Conservation (phyloP, 2,113 vertebrate species). For the Callopanchax toddi region DNA sequence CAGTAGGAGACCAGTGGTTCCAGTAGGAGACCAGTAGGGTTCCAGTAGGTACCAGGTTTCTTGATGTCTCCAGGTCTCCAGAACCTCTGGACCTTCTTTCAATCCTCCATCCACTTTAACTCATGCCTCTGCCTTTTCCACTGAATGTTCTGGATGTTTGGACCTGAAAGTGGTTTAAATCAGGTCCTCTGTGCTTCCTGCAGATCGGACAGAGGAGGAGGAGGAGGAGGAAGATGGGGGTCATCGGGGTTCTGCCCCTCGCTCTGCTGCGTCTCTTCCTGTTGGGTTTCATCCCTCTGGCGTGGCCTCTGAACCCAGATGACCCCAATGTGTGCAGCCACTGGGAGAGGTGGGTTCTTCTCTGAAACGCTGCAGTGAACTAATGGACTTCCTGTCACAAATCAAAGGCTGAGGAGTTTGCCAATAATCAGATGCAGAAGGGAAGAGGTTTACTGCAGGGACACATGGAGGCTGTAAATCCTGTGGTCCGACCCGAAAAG, state of each 20-base stretch:
- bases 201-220: slow-evolving; percentile 59
- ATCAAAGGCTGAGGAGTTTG: slow-evolving; percentile 44
- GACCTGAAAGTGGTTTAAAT: neutral
- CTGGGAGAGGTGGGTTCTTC: slow-evolving; percentile 89
- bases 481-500: slow-evolving; percentile 38
- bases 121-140: too few species aligned
- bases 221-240: slow-evolving; percentile 79
- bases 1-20: too few species aligned
- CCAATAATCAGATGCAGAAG: slow-evolving; percentile 49
- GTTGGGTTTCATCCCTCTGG: slow-evolving; percentile 75
- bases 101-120: too few species aligned
- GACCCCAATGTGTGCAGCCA: slow-evolving; percentile 97
- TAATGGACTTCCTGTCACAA: slow-evolving; percentile 54
- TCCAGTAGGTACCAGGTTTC: too few species aligned
- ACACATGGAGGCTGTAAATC: slow-evolving; percentile 49
- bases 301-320: slow-evolving; percentile 85
- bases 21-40: too few species aligned
- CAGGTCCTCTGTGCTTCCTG: neutral
- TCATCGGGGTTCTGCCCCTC: slow-evolving; percentile 21
- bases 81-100: too few species aligned
- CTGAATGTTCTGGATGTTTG: neutral
- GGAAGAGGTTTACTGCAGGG: slow-evolving; percentile 44
- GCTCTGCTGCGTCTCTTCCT: slow-evolving; percentile 69
- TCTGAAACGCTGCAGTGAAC: slow-evolving; percentile 23
- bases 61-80: too few species aligned